Conservation (phyloP, 2,113 vertebrate species). For the Notarius lentiginosus region DNA sequence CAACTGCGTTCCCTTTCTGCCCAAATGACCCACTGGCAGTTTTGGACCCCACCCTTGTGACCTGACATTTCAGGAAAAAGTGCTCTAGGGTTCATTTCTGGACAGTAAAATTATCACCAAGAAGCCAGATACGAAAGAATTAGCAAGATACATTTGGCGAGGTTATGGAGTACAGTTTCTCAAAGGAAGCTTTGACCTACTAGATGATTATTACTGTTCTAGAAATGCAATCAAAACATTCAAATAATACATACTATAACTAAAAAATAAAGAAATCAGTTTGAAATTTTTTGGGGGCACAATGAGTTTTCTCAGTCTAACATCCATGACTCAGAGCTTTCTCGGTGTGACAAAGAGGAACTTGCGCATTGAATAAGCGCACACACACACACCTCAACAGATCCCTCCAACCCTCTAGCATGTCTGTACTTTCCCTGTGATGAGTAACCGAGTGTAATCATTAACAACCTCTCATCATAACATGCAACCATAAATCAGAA, state of each 20-base stretch:
- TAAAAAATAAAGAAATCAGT: neutral
- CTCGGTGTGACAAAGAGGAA: conserved; percentile 28
- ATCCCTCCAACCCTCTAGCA: neutral
- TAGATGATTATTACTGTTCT: neutral
- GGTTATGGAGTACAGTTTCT: neutral
- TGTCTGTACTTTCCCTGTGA: conserved; percentile 16
- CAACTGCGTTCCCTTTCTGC: neutral
- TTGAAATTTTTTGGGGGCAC: neutral
- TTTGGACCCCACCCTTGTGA: neutral
- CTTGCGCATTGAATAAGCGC: conserved; percentile 6
- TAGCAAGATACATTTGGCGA: neutral
- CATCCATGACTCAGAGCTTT: conserved; percentile 21
- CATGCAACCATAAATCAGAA: conserved; percentile 12
- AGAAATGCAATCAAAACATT: neutral
- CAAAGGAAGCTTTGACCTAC: neutral
- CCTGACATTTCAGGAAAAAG: neutral
- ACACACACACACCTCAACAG: neutral
- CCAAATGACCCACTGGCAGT: neutral
- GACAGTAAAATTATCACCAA: neutral
- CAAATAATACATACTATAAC: neutral
- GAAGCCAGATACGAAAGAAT: neutral
- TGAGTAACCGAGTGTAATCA: conserved; percentile 36
- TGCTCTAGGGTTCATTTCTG: neutral
- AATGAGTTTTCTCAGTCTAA: conserved; percentile 19
- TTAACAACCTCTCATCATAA: conserved; percentile 30